Conservation (phyloP, 2,888 invertebrate species). For the Machimus rusticus region DNA sequence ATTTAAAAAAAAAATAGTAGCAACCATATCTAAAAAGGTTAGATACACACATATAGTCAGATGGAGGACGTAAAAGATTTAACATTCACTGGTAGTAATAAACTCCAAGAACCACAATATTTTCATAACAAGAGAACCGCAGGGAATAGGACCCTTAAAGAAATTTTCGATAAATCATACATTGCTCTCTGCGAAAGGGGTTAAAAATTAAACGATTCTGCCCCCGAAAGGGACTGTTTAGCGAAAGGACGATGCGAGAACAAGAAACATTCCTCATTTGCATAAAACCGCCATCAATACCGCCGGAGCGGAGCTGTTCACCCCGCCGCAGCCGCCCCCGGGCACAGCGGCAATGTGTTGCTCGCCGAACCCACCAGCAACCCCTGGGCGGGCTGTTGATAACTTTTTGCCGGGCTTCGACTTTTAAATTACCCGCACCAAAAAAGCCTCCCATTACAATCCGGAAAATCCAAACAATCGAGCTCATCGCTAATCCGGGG, state of each 20-base stretch:
- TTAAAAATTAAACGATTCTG: neutral
- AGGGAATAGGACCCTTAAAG: neutral
- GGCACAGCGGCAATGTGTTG: slow-evolving; percentile 12
- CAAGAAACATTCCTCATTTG: slow-evolving; percentile 26
- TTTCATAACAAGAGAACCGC: neutral
- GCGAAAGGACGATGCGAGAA: neutral
- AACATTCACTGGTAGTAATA: neutral
- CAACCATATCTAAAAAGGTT: no score
- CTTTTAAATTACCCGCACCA: slow-evolving; percentile 25
- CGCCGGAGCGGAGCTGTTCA: neutral
- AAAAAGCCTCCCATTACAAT: neutral
- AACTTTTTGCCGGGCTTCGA: slow-evolving; percentile 21
- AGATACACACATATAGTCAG: neutral
- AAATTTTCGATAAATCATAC: neutral
- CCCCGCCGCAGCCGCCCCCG: neutral
- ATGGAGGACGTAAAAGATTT: neutral
- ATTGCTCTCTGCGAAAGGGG: neutral
- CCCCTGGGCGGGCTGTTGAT: neutral
- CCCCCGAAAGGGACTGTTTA: neutral
- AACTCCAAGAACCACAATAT: neutral
- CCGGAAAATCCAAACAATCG: slow-evolving; percentile 20
- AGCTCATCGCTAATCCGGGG: slow-evolving; percentile 20
- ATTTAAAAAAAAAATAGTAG: no score
- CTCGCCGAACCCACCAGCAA: neutral
- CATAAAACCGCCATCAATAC: slow-evolving; percentile 40